Evolutionary conservation across 2,888 invertebrate genomes (phyloP).

Genomic region (Drosophila pullipes): DNA sequence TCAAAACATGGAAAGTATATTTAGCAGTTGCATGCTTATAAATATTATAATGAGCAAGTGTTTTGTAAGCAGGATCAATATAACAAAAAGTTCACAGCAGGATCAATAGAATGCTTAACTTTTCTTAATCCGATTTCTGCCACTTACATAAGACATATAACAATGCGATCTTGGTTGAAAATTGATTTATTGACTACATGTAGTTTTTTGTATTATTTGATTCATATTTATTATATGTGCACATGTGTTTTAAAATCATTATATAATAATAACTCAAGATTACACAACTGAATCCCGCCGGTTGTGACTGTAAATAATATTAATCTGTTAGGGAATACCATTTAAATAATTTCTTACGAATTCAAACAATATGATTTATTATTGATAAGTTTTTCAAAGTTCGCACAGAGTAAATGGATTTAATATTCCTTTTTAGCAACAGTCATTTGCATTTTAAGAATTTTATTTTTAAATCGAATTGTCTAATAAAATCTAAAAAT

Average conservation of each 20-base stretch:
- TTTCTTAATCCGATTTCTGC: not conserved
- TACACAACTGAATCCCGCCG: slow-evolving; percentile 1
- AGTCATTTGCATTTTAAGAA: not conserved
- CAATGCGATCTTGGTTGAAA: not conserved
- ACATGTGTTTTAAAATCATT: not conserved
- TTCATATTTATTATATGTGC: not conserved
- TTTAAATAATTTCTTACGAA: not conserved
- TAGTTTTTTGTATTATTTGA: not conserved
- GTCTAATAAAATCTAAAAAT: not conserved
- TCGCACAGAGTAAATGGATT: not conserved
- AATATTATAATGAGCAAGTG: not conserved
- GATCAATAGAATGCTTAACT: not conserved
- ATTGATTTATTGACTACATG: not conserved
- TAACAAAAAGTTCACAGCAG: not conserved
- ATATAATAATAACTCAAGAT: not conserved
- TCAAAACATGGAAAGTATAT: not conserved
- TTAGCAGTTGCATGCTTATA: not conserved
- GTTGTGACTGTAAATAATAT: not conserved
- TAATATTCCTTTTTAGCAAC: slow-evolving; percentile 3
- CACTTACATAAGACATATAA: not conserved
- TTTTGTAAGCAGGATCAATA: not conserved
- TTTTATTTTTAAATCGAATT: not conserved
- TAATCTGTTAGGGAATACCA: not conserved
- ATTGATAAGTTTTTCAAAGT: not conserved
- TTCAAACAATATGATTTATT: not conserved